These are phyloP conservation scores for Sitodiplosis mosellana DNA, from an alignment of 1,140 invertebrate species.

Conservation along the genomic window DNA sequence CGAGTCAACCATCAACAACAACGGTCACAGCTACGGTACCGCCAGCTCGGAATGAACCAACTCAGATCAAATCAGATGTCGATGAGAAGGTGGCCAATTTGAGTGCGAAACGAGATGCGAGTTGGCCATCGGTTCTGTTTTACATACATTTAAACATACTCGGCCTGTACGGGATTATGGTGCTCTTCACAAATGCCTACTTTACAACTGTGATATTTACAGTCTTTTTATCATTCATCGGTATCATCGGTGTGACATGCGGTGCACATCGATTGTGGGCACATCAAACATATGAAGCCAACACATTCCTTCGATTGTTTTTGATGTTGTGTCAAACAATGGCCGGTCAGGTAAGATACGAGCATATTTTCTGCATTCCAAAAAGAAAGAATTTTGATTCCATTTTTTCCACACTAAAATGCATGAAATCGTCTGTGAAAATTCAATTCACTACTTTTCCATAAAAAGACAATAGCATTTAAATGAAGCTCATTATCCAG, in stretches of 20 bases:
- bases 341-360: constrained; percentile 50
- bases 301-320: constrained; percentile 43
- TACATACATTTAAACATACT: constrained; percentile 46
- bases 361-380: too few species aligned
- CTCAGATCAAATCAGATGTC: not conserved
- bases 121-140: constrained; percentile 43
- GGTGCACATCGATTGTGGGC: constrained; percentile 85
- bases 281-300: constrained; percentile 66
- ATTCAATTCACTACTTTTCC: too few species aligned
- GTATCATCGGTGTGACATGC: constrained; percentile 54
- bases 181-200: constrained; percentile 36
- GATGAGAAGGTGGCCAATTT: not conserved
- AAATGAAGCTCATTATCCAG: too few species aligned
- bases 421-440: too few species aligned
- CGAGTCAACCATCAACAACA: too few species aligned
- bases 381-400: too few species aligned
- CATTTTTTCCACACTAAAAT: too few species aligned
- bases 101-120: constrained; percentile 29
- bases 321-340: constrained; percentile 64
- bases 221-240: constrained; percentile 33
- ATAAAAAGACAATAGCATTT: too few species aligned
- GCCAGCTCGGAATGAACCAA: not conserved
- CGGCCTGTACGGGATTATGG: constrained; percentile 36
- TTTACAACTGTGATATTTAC: constrained; percentile 38
- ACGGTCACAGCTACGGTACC: not conserved